Base-by-base conservation (phyloP, 1,140 invertebrate genomes). In the Heliothis virescens region DNA sequence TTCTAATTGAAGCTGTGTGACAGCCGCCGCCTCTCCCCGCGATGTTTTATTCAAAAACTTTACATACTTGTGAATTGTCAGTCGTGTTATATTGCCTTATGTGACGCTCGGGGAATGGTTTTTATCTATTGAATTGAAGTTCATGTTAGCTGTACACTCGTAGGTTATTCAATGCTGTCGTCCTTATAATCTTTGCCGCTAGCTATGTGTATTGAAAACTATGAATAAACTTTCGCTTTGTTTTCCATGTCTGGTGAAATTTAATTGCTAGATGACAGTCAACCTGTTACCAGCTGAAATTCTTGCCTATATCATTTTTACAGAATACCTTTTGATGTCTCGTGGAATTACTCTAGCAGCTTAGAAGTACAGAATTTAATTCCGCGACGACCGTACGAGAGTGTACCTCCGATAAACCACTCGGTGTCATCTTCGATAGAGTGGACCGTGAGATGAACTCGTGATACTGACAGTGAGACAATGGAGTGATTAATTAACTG, bases 11-110 rank as follows among this genome's bases (percentile, higher is more conserved):
- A 4, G 16, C 65, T 69, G 67, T 53, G 34, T 41, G 34, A 41
- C 34, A 16, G 16, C 13, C 67, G 21, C 18, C 67, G 65, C 65
- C 65, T 69, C 52, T 69, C 15, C 2, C n/a, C 12, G 15, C 15
- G n/a, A 71, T 71, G 67, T 71, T 71, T 71, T 53, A 71, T 71
- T 71, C 67, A 71, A 12, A 10, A n/a, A 53, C 48, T 71, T 71
- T 71, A 71, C 67, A 71, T 69, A 67, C 16, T 41, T 52, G 47
- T 71, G 67, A 53, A 52, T n/a, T 71, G 67, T 53, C 47, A 26
- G 3, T 41, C 59, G 48, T 18, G 7, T 13, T 18, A 10, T 71
- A 18, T 71, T 5, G 47, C 18, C 65, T 34, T 57, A 67, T 41
- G 41, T 1, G 63, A 67, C 3, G 41, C 41, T 50, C 7, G 16